Evolutionary conservation across 2,113 vertebrate species (phyloP).

Genomic region (Craseonycteris thonglongyai): DNA sequence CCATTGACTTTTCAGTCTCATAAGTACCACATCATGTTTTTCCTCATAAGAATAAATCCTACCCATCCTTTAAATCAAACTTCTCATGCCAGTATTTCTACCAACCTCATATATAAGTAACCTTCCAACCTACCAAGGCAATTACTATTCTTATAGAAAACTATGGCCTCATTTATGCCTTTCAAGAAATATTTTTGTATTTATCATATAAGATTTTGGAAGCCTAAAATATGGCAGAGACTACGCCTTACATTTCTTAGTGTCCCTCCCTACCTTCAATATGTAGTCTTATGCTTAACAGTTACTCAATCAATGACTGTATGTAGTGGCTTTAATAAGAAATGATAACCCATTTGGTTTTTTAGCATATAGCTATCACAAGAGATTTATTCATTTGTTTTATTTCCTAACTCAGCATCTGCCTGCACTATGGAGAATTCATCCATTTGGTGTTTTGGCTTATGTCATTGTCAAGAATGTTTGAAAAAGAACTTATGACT

Average conservation of each 20-base stretch:
- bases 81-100: background rate
- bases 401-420: background rate
- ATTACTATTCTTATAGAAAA: background rate
- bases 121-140: background rate
- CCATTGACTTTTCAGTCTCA: background rate
- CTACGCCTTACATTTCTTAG: background rate
- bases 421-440: background rate
- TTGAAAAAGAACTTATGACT: slow-evolving; percentile 4
- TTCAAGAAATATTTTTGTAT: background rate
- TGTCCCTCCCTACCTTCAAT: background rate
- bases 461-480: background rate
- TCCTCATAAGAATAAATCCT: background rate
- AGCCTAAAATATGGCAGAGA: background rate
- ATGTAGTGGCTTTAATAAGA: background rate
- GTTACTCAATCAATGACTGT: background rate
- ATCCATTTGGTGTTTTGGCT: background rate
- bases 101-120: background rate
- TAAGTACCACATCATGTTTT: background rate
- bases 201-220: background rate
- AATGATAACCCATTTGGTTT: background rate
- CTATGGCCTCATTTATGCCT: background rate
- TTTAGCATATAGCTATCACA: background rate
- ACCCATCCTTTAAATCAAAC: background rate
- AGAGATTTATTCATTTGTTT: background rate
- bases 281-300: background rate